phyloP scores from a whole-genome alignment of 2,888 invertebrate species.

The Drosophila prolongata region DNA sequence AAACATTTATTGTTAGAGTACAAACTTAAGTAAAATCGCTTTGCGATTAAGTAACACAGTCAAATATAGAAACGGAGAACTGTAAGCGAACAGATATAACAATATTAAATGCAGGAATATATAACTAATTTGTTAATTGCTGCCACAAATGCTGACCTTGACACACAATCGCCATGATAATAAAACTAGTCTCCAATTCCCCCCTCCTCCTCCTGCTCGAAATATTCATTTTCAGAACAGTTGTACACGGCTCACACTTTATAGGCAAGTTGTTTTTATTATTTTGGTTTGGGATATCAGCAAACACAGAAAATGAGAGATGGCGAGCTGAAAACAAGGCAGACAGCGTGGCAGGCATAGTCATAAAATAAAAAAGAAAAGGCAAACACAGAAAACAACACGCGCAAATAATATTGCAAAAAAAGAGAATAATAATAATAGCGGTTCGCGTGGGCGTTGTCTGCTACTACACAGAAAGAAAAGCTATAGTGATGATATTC shows the following conservation, averaged over 20 bases:
- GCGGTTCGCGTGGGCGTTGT: constrained; percentile 60
- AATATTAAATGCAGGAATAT: constrained; percentile 10
- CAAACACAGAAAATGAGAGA: constrained; percentile 14
- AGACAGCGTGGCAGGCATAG: constrained; percentile 47
- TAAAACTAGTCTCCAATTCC: constrained; percentile 17
- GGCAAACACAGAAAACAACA: constrained; percentile 37
- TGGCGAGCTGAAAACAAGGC: constrained; percentile 20
- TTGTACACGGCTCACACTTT: constrained; percentile 14
- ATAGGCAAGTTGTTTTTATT: constrained; percentile 31
- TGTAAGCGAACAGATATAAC: not conserved
- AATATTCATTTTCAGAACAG: constrained; percentile 4
- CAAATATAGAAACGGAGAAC: not conserved
- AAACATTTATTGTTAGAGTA: not conserved
- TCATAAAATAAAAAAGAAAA: constrained; percentile 25
- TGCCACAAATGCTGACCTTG: constrained; percentile 37
- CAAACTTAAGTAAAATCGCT: not conserved
- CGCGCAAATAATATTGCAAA: constrained; percentile 21
- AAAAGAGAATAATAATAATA: constrained; percentile 35
- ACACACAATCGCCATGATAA: constrained; percentile 37
- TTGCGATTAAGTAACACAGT: too few relatives aligned
- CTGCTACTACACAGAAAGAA: constrained; percentile 19
- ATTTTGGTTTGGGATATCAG: constrained; percentile 33
- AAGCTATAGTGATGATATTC: too few relatives aligned
- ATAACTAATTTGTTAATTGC: constrained; percentile 34
- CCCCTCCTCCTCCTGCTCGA: not conserved